Percentiles rank a stretch among this genome's conserved stretches.
These are phyloP conservation scores for Aptenodytes forsteri DNA, from an alignment of 2,113 vertebrate genomes.

Conservation along the genomic window DNA sequence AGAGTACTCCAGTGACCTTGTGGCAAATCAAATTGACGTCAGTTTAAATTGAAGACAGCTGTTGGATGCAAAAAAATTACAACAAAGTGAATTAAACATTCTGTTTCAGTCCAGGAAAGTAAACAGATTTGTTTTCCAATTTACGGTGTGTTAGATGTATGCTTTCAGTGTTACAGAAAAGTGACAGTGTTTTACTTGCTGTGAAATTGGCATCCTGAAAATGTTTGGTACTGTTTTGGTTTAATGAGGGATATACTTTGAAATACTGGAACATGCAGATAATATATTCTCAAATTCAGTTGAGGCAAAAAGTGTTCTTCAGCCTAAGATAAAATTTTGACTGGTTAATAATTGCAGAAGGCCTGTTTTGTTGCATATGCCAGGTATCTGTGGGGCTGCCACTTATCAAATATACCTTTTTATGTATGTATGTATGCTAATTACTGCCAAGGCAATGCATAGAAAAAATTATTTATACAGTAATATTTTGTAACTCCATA, in stretches of 20 bases:
- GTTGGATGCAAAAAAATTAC: background rate
- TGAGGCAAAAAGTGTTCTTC: constrained; percentile 35
- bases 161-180: background rate
- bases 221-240: background rate
- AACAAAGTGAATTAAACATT: background rate
- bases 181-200: background rate
- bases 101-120: background rate
- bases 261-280: background rate
- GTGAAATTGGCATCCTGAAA: background rate
- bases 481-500: background rate
- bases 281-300: constrained; percentile 36
- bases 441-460: background rate
- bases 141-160: background rate
- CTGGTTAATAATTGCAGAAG: background rate
- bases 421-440: background rate
- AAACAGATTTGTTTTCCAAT: background rate
- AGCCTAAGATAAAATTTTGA: constrained; percentile 35
- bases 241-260: background rate
- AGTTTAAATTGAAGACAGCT: background rate
- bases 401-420: constrained; percentile 10
- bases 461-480: background rate
- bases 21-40: background rate
- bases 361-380: background rate
- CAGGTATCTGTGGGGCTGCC: background rate
- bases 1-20: background rate